phyloP scores from a whole-genome alignment of 2,113 vertebrate genomes.

The Nymphicus hollandicus region DNA sequence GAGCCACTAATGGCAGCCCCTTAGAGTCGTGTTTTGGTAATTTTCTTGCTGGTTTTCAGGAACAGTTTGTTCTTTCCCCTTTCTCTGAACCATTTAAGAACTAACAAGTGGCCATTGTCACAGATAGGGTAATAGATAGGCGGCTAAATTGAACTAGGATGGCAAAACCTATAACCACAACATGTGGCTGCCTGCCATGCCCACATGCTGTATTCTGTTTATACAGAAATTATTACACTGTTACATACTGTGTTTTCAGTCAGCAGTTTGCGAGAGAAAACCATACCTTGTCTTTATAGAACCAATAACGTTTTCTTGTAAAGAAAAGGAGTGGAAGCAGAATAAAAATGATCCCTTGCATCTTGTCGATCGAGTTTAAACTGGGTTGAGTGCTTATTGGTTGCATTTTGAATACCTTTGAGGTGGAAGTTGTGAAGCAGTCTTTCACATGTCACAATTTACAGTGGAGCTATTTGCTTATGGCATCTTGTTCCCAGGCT shows the following conservation, averaged over 20 bases:
- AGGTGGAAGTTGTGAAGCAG: neutral
- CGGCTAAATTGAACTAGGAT: neutral
- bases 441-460: neutral
- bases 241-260: neutral
- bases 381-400: neutral
- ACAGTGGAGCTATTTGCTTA: neutral
- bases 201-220: neutral
- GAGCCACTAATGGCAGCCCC: neutral
- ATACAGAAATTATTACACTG: neutral
- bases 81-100: neutral
- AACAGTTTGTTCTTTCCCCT: neutral
- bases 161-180: neutral
- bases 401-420: neutral
- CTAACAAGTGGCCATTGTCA: neutral
- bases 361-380: neutral
- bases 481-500: neutral
- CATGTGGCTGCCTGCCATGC: neutral
- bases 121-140: neutral
- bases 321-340: neutral
- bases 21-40: neutral
- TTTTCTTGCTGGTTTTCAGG: rapidly evolving
- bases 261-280: neutral
- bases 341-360: neutral
- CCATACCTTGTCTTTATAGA: neutral
- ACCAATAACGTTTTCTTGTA: neutral